Base-by-base conservation (phyloP, 1,140 invertebrate species). In the Ceratosolen solmsi region DNA sequence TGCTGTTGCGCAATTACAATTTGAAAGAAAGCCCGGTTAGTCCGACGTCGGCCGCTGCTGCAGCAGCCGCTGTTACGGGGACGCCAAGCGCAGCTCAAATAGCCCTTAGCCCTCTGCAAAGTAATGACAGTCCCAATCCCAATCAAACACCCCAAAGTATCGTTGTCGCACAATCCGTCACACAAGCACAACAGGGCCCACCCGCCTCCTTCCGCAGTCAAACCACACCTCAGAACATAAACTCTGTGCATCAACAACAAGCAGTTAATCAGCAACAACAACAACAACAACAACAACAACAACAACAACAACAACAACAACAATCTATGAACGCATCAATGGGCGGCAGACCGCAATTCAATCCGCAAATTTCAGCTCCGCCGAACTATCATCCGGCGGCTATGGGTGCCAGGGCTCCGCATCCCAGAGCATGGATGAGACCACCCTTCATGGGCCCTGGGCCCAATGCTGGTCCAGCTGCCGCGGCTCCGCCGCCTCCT, bases 21-120 rank as follows among this genome's bases (percentile, higher is more conserved):
- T 89, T 96, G n/a, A 96, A 96, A 87, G 96, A 97, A 87, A 92
- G 96, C 54, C 95, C 96, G 1, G 93, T 96, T 0, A 96, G 95
- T 89, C 96, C 96, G 4, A 93, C 92, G 41, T 92, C 92, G 82
- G 87, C 92, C 82, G 84, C 86, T 22, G 80, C 86, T 20, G 82
- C 86, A 0, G 86, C 88, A 8, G 89, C 92, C 79, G 84, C 84
- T 73, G 87, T 92, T 77, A 84, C 84, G 73, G 27, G 91, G 54
- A 78, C 89, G 9, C 86, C 87, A 8, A 90, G 75, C 38, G 84
- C 89, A 8, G 88, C 87, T 0, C 90, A 90, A 80, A 91, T 90
- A 68, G 91, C 92, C 51, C 88, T 93, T 4, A 94, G 93, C 85
- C 94, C 94, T 13, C 83, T 93, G 30, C 91, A 93, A 46, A 93